These are phyloP conservation scores for Rhinogobio ventralis DNA, from an alignment of 2,797 vertebrate species.

Conservation along the genomic window DNA sequence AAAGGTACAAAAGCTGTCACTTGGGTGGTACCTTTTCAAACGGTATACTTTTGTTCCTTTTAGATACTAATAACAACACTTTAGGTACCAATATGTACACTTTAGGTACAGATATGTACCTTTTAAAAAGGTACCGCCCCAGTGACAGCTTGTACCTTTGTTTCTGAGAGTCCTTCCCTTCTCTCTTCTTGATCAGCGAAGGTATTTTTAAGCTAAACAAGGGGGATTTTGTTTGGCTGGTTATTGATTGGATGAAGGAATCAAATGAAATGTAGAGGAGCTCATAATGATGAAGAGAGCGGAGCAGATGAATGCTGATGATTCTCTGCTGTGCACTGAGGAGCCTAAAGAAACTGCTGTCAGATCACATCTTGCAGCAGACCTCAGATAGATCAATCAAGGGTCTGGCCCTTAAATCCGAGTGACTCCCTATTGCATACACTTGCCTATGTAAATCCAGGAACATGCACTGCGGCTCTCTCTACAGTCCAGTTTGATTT, in stretches of 20 bases:
- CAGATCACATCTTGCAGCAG: slow-evolving; percentile 36
- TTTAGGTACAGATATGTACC: too few relatives aligned
- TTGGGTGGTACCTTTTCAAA: too few relatives aligned
- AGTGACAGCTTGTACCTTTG: too few relatives aligned
- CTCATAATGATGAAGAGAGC: slow-evolving; percentile 47
- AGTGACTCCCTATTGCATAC: slow-evolving; percentile 36
- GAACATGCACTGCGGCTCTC: slow-evolving; percentile 9
- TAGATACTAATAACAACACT: too few relatives aligned
- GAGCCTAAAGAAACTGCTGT: slow-evolving; percentile 44
- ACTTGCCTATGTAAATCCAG: slow-evolving; percentile 37
- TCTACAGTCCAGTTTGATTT: slow-evolving; percentile 42
- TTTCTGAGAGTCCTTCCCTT: too few relatives aligned
- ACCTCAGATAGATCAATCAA: slow-evolving; percentile 46
- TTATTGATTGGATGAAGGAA: slow-evolving; percentile 45
- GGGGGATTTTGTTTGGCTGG: background rate
- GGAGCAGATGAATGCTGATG: slow-evolving; percentile 35
- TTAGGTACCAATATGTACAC: too few relatives aligned
- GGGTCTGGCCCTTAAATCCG: slow-evolving; percentile 24
- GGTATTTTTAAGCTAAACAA: slow-evolving; percentile 31
- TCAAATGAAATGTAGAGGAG: slow-evolving; percentile 46
- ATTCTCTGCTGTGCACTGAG: slow-evolving; percentile 23
- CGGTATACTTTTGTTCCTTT: too few relatives aligned
- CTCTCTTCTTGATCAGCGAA: slow-evolving; percentile 7
- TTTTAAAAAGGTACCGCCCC: too few relatives aligned
- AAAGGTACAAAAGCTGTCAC: too few relatives aligned